Percentiles rank a stretch among this genome's conserved stretches.
Conservation (phyloP, 2,113 vertebrate genomes). For the Apistogramma diplotaenia region DNA sequence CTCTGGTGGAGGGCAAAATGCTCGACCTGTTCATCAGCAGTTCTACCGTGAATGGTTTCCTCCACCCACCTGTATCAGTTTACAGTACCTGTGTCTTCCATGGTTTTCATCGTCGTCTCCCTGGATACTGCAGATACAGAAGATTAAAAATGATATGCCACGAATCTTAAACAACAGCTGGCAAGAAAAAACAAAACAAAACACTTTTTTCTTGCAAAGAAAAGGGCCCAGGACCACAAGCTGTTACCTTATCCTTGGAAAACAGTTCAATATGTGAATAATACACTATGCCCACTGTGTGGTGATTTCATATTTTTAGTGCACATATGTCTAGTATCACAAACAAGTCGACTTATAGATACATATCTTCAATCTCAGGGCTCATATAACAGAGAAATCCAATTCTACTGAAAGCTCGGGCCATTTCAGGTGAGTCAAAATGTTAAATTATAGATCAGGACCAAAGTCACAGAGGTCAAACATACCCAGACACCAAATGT, state of each 20-base stretch:
- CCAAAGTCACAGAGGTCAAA: slow-evolving; percentile 40
- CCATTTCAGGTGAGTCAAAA: slow-evolving; percentile 26
- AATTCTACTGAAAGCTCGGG: slow-evolving; percentile 34
- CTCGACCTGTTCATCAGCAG: not conserved
- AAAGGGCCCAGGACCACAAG: not conserved
- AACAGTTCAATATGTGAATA: slow-evolving; percentile 29
- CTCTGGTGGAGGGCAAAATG: not conserved
- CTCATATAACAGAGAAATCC: slow-evolving; percentile 38
- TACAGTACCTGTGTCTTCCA: not conserved
- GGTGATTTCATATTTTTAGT: slow-evolving; percentile 18
- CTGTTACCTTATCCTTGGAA: slow-evolving; percentile 25
- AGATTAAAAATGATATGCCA: not conserved
- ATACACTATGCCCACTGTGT: not conserved
- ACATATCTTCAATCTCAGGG: slow-evolving; percentile 5
- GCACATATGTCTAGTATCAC: slow-evolving; percentile 4
- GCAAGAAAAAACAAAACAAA: not conserved
- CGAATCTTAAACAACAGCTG: slow-evolving; percentile 26
- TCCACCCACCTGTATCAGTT: not conserved
- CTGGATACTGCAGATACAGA: not conserved
- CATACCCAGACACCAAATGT: slow-evolving; percentile 14
- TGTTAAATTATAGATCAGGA: slow-evolving; percentile 33
- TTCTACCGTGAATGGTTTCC: not conserved
- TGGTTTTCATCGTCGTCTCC: not conserved
- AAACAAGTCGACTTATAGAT: slow-evolving; percentile 30
- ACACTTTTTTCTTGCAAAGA: not conserved